phyloP scores from a whole-genome alignment of 2,888 invertebrate species.

The Tipula lateralis region DNA sequence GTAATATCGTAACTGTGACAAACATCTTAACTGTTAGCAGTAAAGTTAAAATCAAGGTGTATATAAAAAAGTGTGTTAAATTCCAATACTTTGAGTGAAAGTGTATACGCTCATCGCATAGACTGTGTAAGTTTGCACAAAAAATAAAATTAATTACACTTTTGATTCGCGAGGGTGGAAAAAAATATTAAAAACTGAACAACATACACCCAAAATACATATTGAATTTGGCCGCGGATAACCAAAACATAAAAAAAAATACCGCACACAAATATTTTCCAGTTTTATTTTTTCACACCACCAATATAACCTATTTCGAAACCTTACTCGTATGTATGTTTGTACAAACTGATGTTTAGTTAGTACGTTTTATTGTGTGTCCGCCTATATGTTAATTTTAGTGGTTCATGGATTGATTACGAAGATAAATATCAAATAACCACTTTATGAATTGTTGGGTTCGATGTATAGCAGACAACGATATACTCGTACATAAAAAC shows the following conservation, averaged over 20 bases:
- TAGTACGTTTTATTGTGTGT: background rate
- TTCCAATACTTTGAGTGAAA: background rate
- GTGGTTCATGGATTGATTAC: background rate
- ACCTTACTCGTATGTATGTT: background rate
- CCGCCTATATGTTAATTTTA: background rate
- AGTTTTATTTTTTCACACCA: background rate
- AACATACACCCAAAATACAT: background rate
- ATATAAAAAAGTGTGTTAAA: background rate
- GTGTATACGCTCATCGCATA: too few species aligned
- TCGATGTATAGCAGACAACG: background rate
- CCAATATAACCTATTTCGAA: background rate
- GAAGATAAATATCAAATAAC: background rate
- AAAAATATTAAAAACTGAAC: background rate
- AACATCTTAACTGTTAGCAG: background rate
- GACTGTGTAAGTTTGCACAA: background rate
- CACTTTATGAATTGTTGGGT: background rate
- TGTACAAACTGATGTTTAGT: background rate
- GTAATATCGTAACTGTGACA: background rate
- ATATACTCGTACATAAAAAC: background rate
- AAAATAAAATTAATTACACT: background rate
- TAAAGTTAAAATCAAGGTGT: background rate
- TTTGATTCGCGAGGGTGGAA: background rate
- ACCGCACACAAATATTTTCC: background rate
- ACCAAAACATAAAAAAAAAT: background rate
- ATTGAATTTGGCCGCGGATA: background rate